Evolutionary conservation across 1,140 invertebrate genomes (phyloP).

Genomic region (Anoplolepis gracilipes): DNA sequence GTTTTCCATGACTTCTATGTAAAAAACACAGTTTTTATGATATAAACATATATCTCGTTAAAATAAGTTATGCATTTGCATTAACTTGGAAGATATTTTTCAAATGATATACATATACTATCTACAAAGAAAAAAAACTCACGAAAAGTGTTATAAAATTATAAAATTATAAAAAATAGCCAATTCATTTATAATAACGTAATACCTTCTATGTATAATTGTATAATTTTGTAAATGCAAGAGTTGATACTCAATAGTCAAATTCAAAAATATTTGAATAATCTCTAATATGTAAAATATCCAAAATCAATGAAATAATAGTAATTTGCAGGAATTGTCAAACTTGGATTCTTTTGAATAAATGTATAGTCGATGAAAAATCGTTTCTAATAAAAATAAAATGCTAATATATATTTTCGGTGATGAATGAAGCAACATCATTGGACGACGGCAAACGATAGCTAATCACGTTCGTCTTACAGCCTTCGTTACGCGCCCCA

Average conservation of each 20-base stretch:
- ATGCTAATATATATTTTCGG: background rate
- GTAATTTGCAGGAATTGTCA: background rate
- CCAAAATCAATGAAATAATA: background rate
- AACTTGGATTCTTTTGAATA: background rate
- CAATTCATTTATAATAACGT: too few relatives aligned
- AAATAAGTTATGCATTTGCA: too few relatives aligned
- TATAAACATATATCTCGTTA: too few relatives aligned
- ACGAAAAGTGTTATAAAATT: too few relatives aligned
- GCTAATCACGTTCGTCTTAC: background rate
- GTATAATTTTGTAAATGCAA: background rate
- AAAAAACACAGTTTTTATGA: too few relatives aligned
- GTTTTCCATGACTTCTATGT: too few relatives aligned
- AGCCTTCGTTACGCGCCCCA: background rate
- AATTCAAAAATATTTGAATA: background rate
- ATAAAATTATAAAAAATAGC: too few relatives aligned
- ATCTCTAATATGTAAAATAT: background rate
- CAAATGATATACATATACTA: too few relatives aligned
- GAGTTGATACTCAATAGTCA: background rate
- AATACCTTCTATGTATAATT: too few relatives aligned
- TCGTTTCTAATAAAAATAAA: background rate
- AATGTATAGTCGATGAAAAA: background rate
- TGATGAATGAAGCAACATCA: too few relatives aligned
- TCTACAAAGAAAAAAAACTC: too few relatives aligned
- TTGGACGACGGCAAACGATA: background rate
- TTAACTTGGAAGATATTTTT: too few relatives aligned